phyloP scores from a whole-genome alignment of 2,888 invertebrate genomes.

The Oxycera nigricornis region DNA sequence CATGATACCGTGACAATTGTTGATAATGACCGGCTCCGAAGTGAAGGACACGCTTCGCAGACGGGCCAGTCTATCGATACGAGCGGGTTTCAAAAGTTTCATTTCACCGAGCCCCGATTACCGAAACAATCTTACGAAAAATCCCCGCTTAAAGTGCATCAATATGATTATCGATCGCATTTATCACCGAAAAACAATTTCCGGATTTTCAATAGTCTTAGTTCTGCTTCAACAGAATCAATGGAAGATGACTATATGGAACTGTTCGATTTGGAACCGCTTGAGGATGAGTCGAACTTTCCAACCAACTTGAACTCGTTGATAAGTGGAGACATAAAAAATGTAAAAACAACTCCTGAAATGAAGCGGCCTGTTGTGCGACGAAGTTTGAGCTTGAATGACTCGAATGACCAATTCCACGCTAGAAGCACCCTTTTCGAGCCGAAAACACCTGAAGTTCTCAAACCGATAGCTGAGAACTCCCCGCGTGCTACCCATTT shows the following conservation, averaged over 20 bases:
- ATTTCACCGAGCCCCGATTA: constrained; percentile 60
- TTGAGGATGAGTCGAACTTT: constrained; percentile 62
- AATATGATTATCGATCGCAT: not conserved
- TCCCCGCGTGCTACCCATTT: constrained; percentile 44
- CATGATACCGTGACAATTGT: constrained; percentile 48
- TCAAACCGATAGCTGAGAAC: constrained; percentile 54
- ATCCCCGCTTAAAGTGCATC: constrained; percentile 41
- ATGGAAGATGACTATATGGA: constrained; percentile 73
- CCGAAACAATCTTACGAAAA: constrained; percentile 54
- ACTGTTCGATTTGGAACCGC: constrained; percentile 67
- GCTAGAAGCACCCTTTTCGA: constrained; percentile 62
- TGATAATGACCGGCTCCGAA: constrained; percentile 44
- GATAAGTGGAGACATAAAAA: constrained; percentile 66
- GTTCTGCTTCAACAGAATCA: constrained; percentile 66
- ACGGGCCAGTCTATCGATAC: constrained; percentile 69
- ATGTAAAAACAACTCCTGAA: constrained; percentile 60
- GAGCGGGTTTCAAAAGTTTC: constrained; percentile 61
- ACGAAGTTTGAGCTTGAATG: constrained; percentile 64
- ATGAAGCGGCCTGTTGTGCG: constrained; percentile 62
- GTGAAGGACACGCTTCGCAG: not conserved
- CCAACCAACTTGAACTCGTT: constrained; percentile 68
- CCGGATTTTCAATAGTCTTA: constrained; percentile 63
- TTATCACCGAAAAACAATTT: constrained; percentile 56
- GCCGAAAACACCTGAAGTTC: constrained; percentile 57
- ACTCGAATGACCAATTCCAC: constrained; percentile 53